A percentile compares a stretch with the other conserved stretches of the same genome.
Conservation (phyloP, 2,113 vertebrate species). For the Piaya cayana region DNA sequence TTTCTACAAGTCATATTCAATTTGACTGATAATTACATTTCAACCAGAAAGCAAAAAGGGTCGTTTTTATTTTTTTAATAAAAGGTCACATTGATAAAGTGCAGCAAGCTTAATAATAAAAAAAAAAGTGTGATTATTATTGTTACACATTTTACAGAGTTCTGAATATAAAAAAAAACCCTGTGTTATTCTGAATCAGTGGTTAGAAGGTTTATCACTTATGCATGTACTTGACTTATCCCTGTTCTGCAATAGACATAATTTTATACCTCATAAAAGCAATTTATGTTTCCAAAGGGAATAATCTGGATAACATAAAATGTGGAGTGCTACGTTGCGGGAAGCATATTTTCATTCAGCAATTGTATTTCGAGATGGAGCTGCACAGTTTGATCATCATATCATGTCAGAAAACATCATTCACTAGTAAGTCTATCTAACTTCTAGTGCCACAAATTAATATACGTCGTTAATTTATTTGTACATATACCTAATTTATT, state of each 20-base stretch:
- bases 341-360: constrained; percentile 83
- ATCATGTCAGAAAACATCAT: constrained; percentile 74
- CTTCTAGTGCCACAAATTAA: constrained; percentile 75
- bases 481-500: constrained; percentile 67
- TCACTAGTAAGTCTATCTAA: constrained; percentile 75
- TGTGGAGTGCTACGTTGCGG: constrained; percentile 77
- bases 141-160: constrained; percentile 67
- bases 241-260: constrained; percentile 85
- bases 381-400: constrained; percentile 79
- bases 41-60: background rate
- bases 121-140: constrained; percentile 62
- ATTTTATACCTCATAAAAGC: constrained; percentile 89
- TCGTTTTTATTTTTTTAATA: constrained; percentile 35
- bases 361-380: constrained; percentile 78
- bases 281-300: constrained; percentile 88
- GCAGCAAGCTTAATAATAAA: constrained; percentile 26
- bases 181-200: constrained; percentile 76
- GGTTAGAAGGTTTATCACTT: constrained; percentile 83
- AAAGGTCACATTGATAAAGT: constrained; percentile 40
- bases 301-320: constrained; percentile 84
- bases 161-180: constrained; percentile 62
- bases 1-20: constrained; percentile 16
- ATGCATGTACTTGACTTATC: constrained; percentile 83
- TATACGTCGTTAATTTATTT: constrained; percentile 74
- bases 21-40: constrained; percentile 55